phyloP scores from a whole-genome alignment of 1,140 invertebrate species.

The Xylocopa sonorina region DNA sequence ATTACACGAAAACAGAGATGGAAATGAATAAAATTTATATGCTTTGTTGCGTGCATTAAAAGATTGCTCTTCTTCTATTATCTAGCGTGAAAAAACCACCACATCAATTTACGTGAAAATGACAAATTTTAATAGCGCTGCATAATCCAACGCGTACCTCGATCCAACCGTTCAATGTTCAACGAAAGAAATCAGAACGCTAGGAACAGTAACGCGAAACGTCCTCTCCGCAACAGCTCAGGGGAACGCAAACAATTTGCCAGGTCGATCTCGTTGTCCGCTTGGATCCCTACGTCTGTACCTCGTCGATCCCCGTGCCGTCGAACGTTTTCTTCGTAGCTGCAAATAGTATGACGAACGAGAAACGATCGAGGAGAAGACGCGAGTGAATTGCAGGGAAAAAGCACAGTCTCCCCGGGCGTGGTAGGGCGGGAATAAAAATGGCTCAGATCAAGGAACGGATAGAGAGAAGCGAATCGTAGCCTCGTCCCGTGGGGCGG shows the following conservation, averaged over 20 bases:
- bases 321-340: slow-evolving; percentile 38
- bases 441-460: slow-evolving; percentile 64
- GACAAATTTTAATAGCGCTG: neutral
- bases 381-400: slow-evolving; percentile 57
- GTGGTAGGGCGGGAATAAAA: slow-evolving; percentile 63
- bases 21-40: too few relatives aligned
- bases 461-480: slow-evolving; percentile 65
- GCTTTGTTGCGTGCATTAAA: too few relatives aligned
- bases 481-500: slow-evolving; percentile 61
- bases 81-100: too few relatives aligned
- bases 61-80: too few relatives aligned
- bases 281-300: neutral
- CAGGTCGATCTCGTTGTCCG: slow-evolving; percentile 24
- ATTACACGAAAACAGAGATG: too few relatives aligned
- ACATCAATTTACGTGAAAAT: too few relatives aligned
- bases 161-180: too few relatives aligned
- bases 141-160: neutral
- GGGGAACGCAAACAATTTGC: slow-evolving; percentile 28
- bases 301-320: neutral
- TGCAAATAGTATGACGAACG: slow-evolving; percentile 63
- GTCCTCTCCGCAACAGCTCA: neutral
- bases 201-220: neutral
- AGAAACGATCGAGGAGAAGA: slow-evolving; percentile 58
- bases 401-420: slow-evolving; percentile 27
- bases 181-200: neutral